Evolutionary conservation across 2,113 vertebrate genomes (phyloP).

Genomic region (Salminus brasiliensis): DNA sequence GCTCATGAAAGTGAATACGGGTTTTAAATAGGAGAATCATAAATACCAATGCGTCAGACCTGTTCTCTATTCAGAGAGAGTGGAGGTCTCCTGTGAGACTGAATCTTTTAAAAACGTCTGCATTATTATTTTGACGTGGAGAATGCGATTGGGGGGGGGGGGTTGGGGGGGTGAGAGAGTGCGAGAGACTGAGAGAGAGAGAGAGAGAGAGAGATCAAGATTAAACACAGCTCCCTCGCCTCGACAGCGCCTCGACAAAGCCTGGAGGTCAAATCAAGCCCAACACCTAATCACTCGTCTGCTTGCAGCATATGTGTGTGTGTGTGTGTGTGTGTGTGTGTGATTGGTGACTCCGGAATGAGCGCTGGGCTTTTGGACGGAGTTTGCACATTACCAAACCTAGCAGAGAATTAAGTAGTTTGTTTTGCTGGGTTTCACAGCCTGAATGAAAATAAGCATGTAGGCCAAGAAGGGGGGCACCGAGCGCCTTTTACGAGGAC

Average conservation of each 20-base stretch:
- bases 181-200: constrained; percentile 8
- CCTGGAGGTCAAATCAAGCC: constrained; percentile 42
- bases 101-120: constrained; percentile 22
- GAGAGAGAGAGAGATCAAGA: constrained; percentile 24
- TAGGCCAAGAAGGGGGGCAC: neutral
- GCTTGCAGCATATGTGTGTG: neutral
- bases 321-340: constrained; percentile 9
- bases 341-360: constrained; percentile 29
- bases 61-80: constrained; percentile 12
- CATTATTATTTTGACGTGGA: constrained; percentile 8
- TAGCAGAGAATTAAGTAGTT: constrained; percentile 43
- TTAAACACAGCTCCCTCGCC: constrained; percentile 11
- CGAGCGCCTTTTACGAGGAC: too few species aligned
- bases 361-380: constrained; percentile 22
- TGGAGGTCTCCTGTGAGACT: constrained; percentile 11
- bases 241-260: constrained; percentile 21
- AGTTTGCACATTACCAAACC: constrained; percentile 30
- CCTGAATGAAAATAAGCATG: constrained; percentile 32
- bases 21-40: constrained; percentile 32
- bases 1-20: constrained; percentile 11
- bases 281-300: constrained; percentile 32
- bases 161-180: neutral
- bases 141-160: neutral
- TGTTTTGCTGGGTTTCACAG: constrained; percentile 37
- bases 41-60: constrained; percentile 9